phyloP scores from a whole-genome alignment of 1,140 invertebrate species.

The honey bee (Apis mellifera) region DNA sequence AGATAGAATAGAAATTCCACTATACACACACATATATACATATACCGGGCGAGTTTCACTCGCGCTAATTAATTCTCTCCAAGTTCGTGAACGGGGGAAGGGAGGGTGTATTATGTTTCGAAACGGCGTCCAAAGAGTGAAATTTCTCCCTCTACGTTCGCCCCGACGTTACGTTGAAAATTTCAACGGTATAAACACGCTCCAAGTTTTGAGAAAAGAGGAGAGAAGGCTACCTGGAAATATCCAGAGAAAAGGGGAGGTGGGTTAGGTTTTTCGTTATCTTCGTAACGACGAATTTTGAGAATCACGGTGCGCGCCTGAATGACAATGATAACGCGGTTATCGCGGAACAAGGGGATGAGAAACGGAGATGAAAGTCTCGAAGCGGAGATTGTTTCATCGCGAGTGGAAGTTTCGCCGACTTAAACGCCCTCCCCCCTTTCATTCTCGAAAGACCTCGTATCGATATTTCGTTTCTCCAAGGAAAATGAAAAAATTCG shows the following conservation, averaged over 20 bases:
- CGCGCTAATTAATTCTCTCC: background rate
- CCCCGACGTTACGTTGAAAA: too few relatives aligned
- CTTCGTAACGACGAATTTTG: background rate
- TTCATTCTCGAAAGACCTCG: slow-evolving; percentile 34
- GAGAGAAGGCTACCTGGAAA: too few relatives aligned
- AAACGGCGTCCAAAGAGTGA: too few relatives aligned
- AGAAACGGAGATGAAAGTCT: slow-evolving; percentile 41
- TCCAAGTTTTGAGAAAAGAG: too few relatives aligned
- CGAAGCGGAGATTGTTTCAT: slow-evolving; percentile 41
- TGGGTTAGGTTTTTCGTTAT: background rate
- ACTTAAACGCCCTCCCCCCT: background rate
- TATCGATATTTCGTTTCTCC: too few relatives aligned
- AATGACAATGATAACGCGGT: slow-evolving; percentile 37
- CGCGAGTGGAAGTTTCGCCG: background rate
- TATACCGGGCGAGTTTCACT: too few relatives aligned
- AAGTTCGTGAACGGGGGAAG: background rate
- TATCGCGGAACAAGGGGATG: slow-evolving; percentile 40
- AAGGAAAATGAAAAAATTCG: too few relatives aligned
- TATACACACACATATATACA: background rate
- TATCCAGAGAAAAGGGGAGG: too few relatives aligned
- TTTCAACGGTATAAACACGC: too few relatives aligned
- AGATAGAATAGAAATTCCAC: background rate
- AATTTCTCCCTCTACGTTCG: too few relatives aligned
- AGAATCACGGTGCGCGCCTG: background rate
- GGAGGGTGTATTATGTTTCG: too few relatives aligned